Evolutionary conservation across 2,888 invertebrate species (phyloP).

Genomic region (Pseudoips prasinana): DNA sequence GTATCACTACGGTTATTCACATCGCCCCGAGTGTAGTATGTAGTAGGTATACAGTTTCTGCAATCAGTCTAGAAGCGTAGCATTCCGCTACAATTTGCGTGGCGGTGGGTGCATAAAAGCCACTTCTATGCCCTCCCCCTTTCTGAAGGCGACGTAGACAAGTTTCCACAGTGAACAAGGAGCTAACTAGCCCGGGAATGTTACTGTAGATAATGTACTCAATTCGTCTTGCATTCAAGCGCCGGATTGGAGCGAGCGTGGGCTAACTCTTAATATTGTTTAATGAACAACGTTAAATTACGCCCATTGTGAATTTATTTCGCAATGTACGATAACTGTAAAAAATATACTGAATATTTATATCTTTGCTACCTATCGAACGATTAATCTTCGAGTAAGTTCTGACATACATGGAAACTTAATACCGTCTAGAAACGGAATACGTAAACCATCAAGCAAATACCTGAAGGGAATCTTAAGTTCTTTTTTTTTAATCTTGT

Average conservation of each 20-base stretch:
- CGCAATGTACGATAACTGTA: slow-evolving; percentile 34
- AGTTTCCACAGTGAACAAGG: slow-evolving; percentile 54
- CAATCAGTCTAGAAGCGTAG: slow-evolving; percentile 55
- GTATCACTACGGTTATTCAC: slow-evolving; percentile 33
- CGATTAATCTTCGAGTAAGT: too few species aligned
- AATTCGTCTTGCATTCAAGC: slow-evolving; percentile 63
- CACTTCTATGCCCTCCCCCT: slow-evolving; percentile 39
- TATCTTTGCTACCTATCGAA: slow-evolving; percentile 8
- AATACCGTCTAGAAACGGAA: slow-evolving; percentile 19
- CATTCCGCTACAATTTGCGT: slow-evolving; percentile 57
- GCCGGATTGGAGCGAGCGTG: slow-evolving; percentile 34
- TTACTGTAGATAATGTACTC: slow-evolving; percentile 59
- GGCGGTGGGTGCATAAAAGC: slow-evolving; percentile 56
- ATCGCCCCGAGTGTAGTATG: slow-evolving; percentile 26
- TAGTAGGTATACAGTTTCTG: slow-evolving; percentile 26
- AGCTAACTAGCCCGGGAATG: slow-evolving; percentile 58
- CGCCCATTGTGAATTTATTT: slow-evolving; percentile 40
- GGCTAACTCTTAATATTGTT: slow-evolving; percentile 36
- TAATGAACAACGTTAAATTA: slow-evolving; percentile 45
- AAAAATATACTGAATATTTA: slow-evolving; percentile 32
- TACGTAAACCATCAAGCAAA: slow-evolving; percentile 30
- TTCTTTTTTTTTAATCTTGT: too few species aligned
- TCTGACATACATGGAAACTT: slow-evolving; percentile 16
- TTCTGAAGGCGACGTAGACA: slow-evolving; percentile 54
- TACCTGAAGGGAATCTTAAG: too few species aligned